These are phyloP conservation scores for Euwallacea similis DNA, from an alignment of 1,140 invertebrate genomes.

Conservation along the genomic window DNA sequence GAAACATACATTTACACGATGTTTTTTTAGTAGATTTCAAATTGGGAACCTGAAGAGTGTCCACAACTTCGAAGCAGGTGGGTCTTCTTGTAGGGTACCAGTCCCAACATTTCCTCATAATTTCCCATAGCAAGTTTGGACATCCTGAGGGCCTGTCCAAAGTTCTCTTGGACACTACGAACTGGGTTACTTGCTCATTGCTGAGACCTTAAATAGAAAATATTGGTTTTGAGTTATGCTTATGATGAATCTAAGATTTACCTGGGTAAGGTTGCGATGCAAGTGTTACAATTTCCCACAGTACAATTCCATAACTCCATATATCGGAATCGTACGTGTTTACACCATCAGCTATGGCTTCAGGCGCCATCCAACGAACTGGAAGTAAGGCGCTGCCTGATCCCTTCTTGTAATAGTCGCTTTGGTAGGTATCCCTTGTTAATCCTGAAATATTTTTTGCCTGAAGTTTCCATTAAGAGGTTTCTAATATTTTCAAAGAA, in stretches of 20 bases:
- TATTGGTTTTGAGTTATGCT: not conserved
- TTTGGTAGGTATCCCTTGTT: conserved; percentile 75
- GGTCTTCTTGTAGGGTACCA: conserved; percentile 65
- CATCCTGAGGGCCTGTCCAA: conserved; percentile 63
- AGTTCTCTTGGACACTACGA: conserved; percentile 65
- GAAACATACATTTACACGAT: conserved; percentile 40
- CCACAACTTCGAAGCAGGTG: conserved; percentile 79
- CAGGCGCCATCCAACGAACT: conserved; percentile 81
- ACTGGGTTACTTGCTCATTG: conserved; percentile 68
- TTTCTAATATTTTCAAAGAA: too few species aligned
- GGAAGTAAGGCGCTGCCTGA: conserved; percentile 62
- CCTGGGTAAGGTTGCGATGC: conserved; percentile 80
- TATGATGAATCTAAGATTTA: conserved; percentile 41
- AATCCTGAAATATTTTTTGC: conserved; percentile 19
- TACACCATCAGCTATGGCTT: conserved; percentile 72
- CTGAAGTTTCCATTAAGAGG: too few species aligned
- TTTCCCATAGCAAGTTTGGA: conserved; percentile 54
- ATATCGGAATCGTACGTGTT: conserved; percentile 75
- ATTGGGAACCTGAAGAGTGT: conserved; percentile 55
- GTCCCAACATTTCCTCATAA: conserved; percentile 57
- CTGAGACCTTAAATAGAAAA: conserved; percentile 49
- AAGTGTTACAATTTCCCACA: conserved; percentile 77
- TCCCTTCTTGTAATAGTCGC: conserved; percentile 73
- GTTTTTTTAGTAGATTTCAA: not conserved
- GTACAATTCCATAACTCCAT: conserved; percentile 75